These are phyloP conservation scores for Phylloscopus trochiloides DNA, from an alignment of 2,113 vertebrate genomes.

Conservation along the genomic window DNA sequence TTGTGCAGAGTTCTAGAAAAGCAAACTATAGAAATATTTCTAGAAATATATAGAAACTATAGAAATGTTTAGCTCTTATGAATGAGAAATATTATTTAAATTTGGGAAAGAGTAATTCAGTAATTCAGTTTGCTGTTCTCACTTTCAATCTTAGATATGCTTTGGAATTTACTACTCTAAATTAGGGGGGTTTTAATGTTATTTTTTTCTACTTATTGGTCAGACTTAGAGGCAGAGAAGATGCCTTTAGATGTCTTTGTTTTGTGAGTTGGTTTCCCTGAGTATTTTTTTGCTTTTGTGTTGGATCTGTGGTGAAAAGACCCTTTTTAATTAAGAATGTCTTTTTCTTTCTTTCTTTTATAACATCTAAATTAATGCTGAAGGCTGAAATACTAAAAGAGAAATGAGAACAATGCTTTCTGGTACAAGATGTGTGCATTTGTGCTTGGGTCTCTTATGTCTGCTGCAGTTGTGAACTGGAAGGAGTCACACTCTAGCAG, in stretches of 20 bases:
- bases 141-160: neutral
- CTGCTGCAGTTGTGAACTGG: neutral
- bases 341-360: neutral
- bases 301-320: neutral
- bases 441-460: fast-evolving
- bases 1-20: neutral
- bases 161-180: neutral
- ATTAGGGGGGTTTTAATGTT: neutral
- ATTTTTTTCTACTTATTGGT: neutral
- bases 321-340: neutral
- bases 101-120: neutral
- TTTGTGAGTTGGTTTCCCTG: neutral
- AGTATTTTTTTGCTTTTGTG: neutral
- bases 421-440: neutral
- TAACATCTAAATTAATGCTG: neutral
- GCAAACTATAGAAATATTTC: neutral
- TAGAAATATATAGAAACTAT: neutral
- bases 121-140: neutral
- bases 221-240: neutral
- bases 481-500: neutral
- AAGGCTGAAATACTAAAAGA: neutral
- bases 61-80: neutral
- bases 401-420: neutral
- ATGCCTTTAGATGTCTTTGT: neutral
- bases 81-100: neutral